These are phyloP conservation scores for Drosophila algonquin DNA, from an alignment of 2,888 invertebrate species.

Conservation along the genomic window DNA sequence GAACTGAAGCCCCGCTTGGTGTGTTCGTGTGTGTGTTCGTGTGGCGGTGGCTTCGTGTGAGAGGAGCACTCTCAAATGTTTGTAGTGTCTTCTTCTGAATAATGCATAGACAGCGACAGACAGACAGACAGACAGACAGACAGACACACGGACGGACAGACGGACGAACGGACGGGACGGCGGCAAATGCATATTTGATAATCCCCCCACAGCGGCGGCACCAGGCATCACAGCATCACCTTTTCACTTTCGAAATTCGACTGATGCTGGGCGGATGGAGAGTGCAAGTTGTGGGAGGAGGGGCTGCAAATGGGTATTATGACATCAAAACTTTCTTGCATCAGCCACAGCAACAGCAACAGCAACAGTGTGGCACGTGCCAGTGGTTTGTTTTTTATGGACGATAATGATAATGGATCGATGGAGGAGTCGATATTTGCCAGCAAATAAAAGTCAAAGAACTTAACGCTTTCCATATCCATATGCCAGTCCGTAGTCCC, in stretches of 20 bases:
- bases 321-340: conserved; percentile 48
- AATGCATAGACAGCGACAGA: conserved; percentile 39
- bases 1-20: conserved; percentile 9
- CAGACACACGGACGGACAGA: conserved; percentile 15
- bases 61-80: conserved; percentile 16
- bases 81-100: conserved; percentile 38
- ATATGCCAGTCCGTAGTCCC: conserved; percentile 1
- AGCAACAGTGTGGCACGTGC: conserved; percentile 36
- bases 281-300: neutral
- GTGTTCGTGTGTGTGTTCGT: neutral
- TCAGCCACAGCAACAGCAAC: conserved; percentile 29
- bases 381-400: conserved; percentile 28
- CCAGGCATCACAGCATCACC: conserved; percentile 34
- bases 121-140: conserved; percentile 11
- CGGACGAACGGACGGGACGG: neutral
- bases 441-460: conserved; percentile 7
- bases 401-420: neutral
- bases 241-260: conserved; percentile 51
- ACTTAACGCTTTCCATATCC: conserved; percentile 11
- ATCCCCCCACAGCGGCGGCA: conserved; percentile 23
- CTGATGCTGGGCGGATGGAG: conserved; percentile 5
- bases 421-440: conserved; percentile 6
- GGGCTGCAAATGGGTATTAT: conserved; percentile 41
- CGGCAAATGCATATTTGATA: conserved; percentile 44
- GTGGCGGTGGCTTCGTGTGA: neutral